Evolutionary conservation across 37 sponge, comb jelly and placozoan species (phyloP).

Genomic region (Mnemiopsis leidyi): DNA sequence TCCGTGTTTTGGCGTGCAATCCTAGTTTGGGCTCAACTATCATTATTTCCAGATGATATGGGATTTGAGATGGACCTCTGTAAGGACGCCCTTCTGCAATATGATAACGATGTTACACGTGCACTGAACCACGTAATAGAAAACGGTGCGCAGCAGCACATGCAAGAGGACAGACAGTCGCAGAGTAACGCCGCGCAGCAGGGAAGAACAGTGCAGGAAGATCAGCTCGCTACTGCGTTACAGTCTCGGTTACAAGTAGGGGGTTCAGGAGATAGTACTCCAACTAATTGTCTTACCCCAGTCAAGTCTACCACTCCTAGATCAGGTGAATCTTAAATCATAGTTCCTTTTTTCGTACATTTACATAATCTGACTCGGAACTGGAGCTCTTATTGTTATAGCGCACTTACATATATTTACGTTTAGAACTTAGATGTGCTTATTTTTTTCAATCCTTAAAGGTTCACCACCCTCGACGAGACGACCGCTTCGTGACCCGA

Average conservation of each 20-base stretch:
- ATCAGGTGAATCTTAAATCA: too few relatives aligned
- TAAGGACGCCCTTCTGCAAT: constrained; percentile 47
- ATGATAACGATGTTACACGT: constrained; percentile 29
- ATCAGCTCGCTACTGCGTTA: constrained; percentile 7
- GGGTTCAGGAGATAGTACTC: constrained; percentile 31
- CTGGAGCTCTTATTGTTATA: too few relatives aligned
- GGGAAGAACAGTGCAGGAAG: background rate
- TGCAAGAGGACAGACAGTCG: background rate
- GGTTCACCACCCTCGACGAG: background rate
- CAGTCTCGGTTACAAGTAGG: background rate
- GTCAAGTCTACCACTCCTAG: constrained; percentile 50
- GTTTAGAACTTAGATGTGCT: too few relatives aligned
- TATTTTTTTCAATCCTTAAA: too few relatives aligned
- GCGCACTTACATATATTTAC: too few relatives aligned
- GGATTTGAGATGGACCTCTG: constrained; percentile 61
- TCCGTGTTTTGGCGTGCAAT: too few relatives aligned
- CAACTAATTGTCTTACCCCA: constrained; percentile 53
- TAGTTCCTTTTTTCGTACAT: too few relatives aligned
- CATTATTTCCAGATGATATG: constrained; percentile 46
- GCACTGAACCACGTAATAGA: constrained; percentile 47
- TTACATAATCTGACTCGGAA: too few relatives aligned
- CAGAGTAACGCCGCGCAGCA: background rate
- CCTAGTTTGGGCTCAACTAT: too few relatives aligned
- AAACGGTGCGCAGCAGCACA: background rate
- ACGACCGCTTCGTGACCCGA: background rate